A percentile compares a stretch with the other conserved stretches of the same genome.
phyloP scores from a whole-genome alignment of 2,113 vertebrate genomes.

The Leucosticte australis region DNA sequence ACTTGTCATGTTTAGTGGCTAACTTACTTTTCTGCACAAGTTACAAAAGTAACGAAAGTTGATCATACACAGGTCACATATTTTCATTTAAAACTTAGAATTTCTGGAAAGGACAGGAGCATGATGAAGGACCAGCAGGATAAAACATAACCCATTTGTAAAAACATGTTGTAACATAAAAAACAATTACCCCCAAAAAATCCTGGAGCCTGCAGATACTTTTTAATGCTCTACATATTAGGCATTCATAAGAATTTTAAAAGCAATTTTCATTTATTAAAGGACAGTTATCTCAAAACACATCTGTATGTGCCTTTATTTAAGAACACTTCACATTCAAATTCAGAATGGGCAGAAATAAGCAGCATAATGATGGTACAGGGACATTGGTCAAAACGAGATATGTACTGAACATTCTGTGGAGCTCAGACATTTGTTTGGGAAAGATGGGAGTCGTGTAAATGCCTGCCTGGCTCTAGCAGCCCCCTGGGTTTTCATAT shows the following conservation, averaged over 20 bases:
- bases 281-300: not conserved
- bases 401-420: not conserved
- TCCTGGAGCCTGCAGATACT: not conserved
- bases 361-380: not conserved
- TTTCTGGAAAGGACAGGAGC: not conserved
- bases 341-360: not conserved
- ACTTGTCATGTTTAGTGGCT: conserved; percentile 52
- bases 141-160: not conserved
- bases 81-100: conserved; percentile 24
- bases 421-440: not conserved
- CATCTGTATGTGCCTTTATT: not conserved
- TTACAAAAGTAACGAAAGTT: conserved; percentile 18
- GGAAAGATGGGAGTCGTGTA: not conserved
- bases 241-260: not conserved
- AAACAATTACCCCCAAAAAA: not conserved
- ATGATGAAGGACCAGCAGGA: not conserved
- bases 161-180: not conserved
- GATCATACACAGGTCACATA: not conserved
- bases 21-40: conserved; percentile 29
- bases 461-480: not conserved
- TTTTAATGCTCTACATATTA: not conserved
- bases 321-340: not conserved
- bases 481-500: not conserved
- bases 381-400: not conserved
- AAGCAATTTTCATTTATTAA: not conserved